Evolutionary conservation across 2,113 vertebrate species (phyloP).

Genomic region (Scopus umbretta): DNA sequence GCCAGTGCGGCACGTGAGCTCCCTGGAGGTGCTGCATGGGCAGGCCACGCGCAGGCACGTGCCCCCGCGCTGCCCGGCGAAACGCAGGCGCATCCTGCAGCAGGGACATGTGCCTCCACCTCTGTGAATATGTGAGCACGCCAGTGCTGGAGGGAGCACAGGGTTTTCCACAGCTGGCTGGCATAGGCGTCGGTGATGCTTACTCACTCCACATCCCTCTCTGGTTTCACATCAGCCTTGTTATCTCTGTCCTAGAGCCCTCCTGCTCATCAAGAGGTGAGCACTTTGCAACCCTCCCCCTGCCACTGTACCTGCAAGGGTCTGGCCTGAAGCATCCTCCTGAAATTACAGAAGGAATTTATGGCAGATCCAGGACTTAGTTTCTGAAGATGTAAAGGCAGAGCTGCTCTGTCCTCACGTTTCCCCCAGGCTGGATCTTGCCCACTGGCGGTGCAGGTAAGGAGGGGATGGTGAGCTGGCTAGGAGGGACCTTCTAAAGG

Average conservation of each 20-base stretch:
- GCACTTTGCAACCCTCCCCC: neutral
- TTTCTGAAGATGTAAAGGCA: neutral
- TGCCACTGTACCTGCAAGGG: neutral
- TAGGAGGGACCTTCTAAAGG: neutral
- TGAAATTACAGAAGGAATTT: neutral
- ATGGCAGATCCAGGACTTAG: neutral
- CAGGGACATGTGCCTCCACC: neutral
- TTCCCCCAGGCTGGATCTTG: neutral
- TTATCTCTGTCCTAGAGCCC: neutral
- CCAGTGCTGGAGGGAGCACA: rapidly evolving
- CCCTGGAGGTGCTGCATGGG: neutral
- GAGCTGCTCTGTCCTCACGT: neutral
- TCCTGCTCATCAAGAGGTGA: neutral
- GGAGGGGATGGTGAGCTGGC: neutral
- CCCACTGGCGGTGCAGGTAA: neutral
- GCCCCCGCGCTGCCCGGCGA: rapidly evolving
- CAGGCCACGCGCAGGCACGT: rapidly evolving
- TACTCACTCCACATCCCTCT: neutral
- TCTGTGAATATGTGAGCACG: rapidly evolving
- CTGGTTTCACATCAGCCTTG: neutral
- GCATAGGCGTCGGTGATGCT: rapidly evolving
- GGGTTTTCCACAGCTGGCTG: neutral
- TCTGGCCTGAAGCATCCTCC: neutral
- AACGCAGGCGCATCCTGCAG: neutral
- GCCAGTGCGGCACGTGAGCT: neutral